Evolutionary conservation across 2,797 vertebrate species (phyloP), one percentile per base, ranked within the genome.

Genomic region (Loriculus beryllinus): DNA sequence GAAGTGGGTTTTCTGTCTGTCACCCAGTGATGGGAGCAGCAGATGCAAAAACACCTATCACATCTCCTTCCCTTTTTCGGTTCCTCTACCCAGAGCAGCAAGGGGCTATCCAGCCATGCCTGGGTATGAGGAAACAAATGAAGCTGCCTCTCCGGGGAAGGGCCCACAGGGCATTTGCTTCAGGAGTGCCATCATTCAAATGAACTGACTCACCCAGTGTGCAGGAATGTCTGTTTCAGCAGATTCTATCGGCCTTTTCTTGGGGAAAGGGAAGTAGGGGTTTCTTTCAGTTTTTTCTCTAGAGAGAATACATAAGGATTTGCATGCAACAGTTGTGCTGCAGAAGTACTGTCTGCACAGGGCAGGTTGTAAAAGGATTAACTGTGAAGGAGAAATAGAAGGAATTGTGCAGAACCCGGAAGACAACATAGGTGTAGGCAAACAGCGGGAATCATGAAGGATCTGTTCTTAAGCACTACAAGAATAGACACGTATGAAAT

Each of bases 101-200:
- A 48, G 29, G 21, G 21, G 29, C 29, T 33, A n/a, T 23, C 26
- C 23, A 47, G 63, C 3, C 3, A 0, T 26, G 43, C 37, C 33
- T 33, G 54, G 13, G 0, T 12, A 12, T 5, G 37, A 68, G 79
- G 62, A 91, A 77, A 9, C 0, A 2, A 77, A 67, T 92, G 52
- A 23, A 72, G 29, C 2, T 51, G 15, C 25, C 12, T n/a, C 16
- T 47, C 1, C 1, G 23, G 26, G n/a, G 69, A 59, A 68, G 28
- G 33, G 54, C 74, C 26, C 0, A 1, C 12, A 23, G 64, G 14
- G 2, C 39, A 6, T 33, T 28, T 14, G 29, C 31, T 51, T 8
- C 33, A 35, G 12, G 29, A 71, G 37, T 14, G 7, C 5, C 11
- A 13, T 15, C 6, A 28, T 8, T 26, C 14, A 35, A 12, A 18